These are phyloP conservation scores for Onychomys leucogaster DNA, from an alignment of 2,797 vertebrate species.

Conservation along the genomic window DNA sequence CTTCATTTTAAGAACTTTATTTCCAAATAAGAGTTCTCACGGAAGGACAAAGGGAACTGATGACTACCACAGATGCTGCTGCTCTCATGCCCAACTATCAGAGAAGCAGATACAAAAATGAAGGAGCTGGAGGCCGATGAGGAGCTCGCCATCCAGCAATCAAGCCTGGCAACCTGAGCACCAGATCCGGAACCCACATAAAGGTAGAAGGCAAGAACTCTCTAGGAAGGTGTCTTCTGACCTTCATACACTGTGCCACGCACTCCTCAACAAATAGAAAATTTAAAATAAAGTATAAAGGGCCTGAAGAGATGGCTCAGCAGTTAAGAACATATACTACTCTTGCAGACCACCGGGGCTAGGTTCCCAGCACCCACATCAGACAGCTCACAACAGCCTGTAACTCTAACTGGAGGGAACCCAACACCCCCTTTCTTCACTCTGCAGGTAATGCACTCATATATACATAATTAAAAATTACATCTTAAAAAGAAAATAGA, in stretches of 20 bases:
- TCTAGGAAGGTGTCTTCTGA: not conserved
- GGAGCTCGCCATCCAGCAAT: not conserved
- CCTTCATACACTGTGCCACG: not conserved
- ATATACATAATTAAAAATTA: not conserved
- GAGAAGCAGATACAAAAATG: not conserved
- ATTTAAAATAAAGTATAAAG: not conserved
- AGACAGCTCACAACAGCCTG: not conserved
- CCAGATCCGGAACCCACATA: not conserved
- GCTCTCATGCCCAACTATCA: not conserved
- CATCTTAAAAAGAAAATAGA: not conserved
- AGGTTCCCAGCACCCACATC: not conserved
- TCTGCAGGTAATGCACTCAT: not conserved
- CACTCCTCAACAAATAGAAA: no score
- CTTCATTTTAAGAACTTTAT: conserved; percentile 60
- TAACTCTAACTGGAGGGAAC: not conserved
- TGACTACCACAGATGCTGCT: not conserved
- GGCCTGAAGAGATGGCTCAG: not conserved
- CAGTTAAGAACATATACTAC: not conserved
- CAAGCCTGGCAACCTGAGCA: not conserved
- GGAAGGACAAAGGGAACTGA: conserved; percentile 14
- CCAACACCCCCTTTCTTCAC: not conserved
- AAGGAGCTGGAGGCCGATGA: not conserved
- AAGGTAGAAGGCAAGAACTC: not conserved
- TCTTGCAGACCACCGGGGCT: not conserved
- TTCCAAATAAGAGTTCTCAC: conserved; percentile 30